Evolutionary conservation across 2,113 vertebrate genomes (phyloP).

Genomic region (Ammodytes marinus): DNA sequence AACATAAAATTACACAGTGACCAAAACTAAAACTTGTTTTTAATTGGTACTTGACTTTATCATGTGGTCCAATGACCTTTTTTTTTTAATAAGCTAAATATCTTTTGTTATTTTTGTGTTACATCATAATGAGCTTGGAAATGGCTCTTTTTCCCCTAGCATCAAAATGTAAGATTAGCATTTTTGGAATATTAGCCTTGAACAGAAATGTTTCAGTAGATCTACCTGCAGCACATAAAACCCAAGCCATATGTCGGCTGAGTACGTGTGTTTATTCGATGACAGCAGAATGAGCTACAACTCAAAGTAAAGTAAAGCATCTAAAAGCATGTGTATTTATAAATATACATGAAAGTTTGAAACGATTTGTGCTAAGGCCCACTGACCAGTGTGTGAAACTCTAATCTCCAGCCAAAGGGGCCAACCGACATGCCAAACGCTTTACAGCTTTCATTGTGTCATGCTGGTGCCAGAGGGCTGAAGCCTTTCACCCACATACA

Average conservation of each 20-base stretch:
- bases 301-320: too few relatives aligned
- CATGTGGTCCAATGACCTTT: neutral
- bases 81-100: neutral
- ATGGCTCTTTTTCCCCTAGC: neutral
- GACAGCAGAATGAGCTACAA: neutral
- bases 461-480: constrained; percentile 10
- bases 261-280: neutral
- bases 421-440: constrained; percentile 20
- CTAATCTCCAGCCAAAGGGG: constrained; percentile 6
- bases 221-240: neutral
- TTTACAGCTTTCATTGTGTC: constrained; percentile 39
- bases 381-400: constrained; percentile 24
- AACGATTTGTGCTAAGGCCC: constrained; percentile 11
- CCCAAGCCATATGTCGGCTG: neutral
- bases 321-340: too few relatives aligned
- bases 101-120: neutral
- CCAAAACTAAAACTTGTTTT: neutral
- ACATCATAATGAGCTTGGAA: neutral
- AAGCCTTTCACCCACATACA: constrained; percentile 24
- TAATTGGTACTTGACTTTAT: neutral
- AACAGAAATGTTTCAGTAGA: neutral
- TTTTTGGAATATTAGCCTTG: neutral
- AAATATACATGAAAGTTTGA: neutral
- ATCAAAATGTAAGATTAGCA: neutral
- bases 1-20: neutral